Percentiles rank a stretch among this genome's conserved stretches.
Evolutionary conservation across 2,797 vertebrate species (phyloP).

Genomic region (Antrozous pallidus): DNA sequence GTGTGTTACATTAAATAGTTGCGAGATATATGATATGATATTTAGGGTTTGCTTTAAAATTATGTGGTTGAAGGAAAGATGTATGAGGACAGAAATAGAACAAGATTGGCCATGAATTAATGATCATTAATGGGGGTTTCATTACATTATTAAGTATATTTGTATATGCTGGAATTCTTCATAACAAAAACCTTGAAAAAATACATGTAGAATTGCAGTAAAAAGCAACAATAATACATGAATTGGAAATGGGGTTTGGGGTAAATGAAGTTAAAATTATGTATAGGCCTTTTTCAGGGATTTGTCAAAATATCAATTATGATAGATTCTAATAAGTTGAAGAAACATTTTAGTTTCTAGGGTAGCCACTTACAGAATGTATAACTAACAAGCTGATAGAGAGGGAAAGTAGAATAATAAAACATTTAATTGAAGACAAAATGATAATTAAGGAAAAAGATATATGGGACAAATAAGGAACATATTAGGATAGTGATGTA

Average conservation of each 20-base stretch:
- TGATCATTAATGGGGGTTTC: background rate
- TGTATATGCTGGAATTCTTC: background rate
- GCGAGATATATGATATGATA: background rate
- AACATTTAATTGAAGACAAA: conserved; percentile 8
- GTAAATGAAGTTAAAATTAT: background rate
- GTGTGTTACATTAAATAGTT: background rate
- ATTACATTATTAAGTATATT: background rate
- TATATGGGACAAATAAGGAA: background rate
- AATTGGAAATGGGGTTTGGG: background rate
- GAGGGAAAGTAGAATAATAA: background rate
- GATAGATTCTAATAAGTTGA: background rate
- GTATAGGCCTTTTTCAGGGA: background rate
- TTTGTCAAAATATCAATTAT: background rate
- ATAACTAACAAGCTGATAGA: background rate
- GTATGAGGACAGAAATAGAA: background rate
- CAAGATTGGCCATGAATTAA: background rate
- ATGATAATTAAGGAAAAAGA: background rate
- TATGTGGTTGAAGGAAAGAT: background rate
- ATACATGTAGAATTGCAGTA: background rate
- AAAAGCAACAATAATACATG: background rate
- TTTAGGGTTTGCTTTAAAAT: conserved; percentile 16
- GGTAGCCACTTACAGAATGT: background rate
- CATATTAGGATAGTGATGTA: background rate
- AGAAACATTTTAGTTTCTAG: background rate
- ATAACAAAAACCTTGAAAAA: background rate